Evolutionary conservation across 1,140 invertebrate species (phyloP).

Genomic region (Macrobrachium rosenbergii): DNA sequence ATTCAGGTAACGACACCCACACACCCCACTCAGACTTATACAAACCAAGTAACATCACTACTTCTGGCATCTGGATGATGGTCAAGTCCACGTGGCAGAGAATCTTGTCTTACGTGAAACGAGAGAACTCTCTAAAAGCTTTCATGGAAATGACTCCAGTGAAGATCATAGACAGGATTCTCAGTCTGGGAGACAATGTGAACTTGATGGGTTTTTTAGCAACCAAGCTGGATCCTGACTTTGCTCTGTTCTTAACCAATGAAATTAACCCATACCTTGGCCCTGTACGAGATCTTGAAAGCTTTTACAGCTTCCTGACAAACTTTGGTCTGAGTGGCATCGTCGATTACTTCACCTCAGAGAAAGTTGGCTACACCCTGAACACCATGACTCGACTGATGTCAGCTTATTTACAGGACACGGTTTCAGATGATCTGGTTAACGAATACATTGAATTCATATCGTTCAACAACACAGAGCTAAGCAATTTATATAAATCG

Average conservation of each 20-base stretch:
- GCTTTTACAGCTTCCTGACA: slow-evolving; percentile 25
- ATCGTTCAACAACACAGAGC: slow-evolving; percentile 32
- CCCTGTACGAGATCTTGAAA: slow-evolving; percentile 25
- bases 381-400: slow-evolving; percentile 14
- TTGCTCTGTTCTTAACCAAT: slow-evolving; percentile 17
- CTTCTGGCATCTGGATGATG: slow-evolving; percentile 30
- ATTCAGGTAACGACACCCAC: neutral
- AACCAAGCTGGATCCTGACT: slow-evolving; percentile 28
- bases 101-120: slow-evolving; percentile 26
- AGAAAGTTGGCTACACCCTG: neutral
- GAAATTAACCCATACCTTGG: slow-evolving; percentile 40
- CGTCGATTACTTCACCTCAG: slow-evolving; percentile 21
- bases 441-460: slow-evolving; percentile 32
- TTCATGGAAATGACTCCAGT: slow-evolving; percentile 33
- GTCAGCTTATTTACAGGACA: neutral
- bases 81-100: slow-evolving; percentile 41
- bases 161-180: slow-evolving; percentile 10
- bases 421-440: slow-evolving; percentile 3
- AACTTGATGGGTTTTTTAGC: slow-evolving; percentile 33
- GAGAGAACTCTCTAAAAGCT: slow-evolving; percentile 16
- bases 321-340: slow-evolving; percentile 9
- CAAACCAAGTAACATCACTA: neutral
- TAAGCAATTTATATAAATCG: slow-evolving; percentile 3
- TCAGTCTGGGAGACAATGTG: slow-evolving; percentile 40
- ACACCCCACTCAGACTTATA: neutral